Base-by-base conservation (phyloP, 2,888 invertebrate species). In the Nebria brevicollis region DNA sequence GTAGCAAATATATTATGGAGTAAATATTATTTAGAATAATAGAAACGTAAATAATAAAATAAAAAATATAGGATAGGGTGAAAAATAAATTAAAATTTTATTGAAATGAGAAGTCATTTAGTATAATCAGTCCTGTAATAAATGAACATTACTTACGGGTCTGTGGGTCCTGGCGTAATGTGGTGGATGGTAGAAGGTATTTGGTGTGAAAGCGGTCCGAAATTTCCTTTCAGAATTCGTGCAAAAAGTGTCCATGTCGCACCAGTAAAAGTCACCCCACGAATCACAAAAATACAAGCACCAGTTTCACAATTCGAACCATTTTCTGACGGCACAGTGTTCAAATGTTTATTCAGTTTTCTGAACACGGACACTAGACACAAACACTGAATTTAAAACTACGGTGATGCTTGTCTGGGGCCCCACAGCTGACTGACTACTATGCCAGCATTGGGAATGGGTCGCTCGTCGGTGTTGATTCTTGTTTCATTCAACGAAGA, bases 191-290 rank as follows among this genome's bases (percentile, higher is more conserved):
- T 93, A 93, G 88, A 91, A 92, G 87, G 88, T 92, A 86, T 90
- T 91, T 84, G 92, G 91, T 81, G 92, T 92, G 84, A 93, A 87
- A 82, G 92, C 91, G 83, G 92, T 92, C 87, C 93, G 90, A 87
- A 91, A 92, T 87, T 93, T 93, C 88, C 92, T 92, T 86, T 92
- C 90, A 86, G 91, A 92, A 87, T 83, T 83, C 26, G 84, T 82
- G 77, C 92, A 92, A 91, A 93, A 91, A 72, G 92, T 92, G 87
- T 93, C 92, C 92, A 93, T 92, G 54, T 91, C 91, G 83, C 54
- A 54, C 54, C 13, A 54, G 34, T 54, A 8, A 54, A 54, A 54
- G 54, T 54, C 54, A 54, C 54, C 34, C 34, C 34, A 34, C 34
- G 11, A 66, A n/a, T 70, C 20, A 26, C 66, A 70, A 20, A 70